Evolutionary conservation across 2,797 vertebrate species (phyloP).

Genomic region (Falco concolor): DNA sequence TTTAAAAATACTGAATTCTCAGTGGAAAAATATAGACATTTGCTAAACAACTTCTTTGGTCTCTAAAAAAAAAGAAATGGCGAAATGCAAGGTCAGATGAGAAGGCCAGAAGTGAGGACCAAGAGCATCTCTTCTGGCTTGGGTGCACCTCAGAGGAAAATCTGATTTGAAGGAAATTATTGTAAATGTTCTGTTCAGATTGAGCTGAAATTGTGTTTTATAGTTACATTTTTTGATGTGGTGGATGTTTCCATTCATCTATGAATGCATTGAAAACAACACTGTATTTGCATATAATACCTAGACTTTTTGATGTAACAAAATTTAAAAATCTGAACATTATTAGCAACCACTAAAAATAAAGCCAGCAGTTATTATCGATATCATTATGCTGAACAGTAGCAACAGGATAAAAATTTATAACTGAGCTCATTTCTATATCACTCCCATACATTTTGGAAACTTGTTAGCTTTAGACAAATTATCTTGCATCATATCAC

Average conservation of each 20-base stretch:
- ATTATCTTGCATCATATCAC: not conserved
- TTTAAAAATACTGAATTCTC: not conserved
- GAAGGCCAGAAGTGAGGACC: not conserved
- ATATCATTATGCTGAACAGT: not conserved
- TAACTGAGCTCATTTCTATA: not conserved
- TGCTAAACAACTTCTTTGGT: not conserved
- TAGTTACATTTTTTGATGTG: not conserved
- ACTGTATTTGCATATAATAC: not conserved
- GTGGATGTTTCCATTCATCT: no score
- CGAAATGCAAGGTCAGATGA: not conserved
- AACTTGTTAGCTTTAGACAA: not conserved
- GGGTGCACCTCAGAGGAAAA: not conserved
- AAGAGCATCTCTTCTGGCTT: not conserved
- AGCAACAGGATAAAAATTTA: not conserved
- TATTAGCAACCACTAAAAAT: not conserved
- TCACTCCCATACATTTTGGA: not conserved
- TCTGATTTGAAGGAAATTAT: not conserved
- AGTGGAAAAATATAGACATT: not conserved
- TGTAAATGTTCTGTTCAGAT: not conserved
- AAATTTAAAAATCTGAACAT: not conserved
- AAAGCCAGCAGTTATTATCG: not conserved
- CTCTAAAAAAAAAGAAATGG: not conserved
- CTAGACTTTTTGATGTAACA: not conserved
- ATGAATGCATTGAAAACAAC: not conserved
- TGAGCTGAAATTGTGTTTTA: not conserved